Evolutionary conservation across 2,888 invertebrate species (phyloP), one percentile per base, ranked within the genome.

Genomic region (Caenorhabditis sp.): DNA sequence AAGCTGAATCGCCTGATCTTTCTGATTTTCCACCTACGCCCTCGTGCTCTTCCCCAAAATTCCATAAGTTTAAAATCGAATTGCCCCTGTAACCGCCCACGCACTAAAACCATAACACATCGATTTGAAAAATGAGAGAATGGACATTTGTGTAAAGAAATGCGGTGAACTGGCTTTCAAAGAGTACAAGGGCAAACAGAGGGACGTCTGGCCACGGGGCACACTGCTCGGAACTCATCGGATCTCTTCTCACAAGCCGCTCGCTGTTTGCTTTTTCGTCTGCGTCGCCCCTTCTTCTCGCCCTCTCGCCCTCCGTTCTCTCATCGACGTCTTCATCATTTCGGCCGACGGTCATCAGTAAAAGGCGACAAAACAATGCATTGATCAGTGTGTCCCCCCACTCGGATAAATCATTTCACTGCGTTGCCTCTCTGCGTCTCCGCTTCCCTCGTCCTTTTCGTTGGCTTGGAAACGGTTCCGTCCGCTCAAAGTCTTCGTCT

Each of bases 351-450:
- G n/a, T n/a, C n/a, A n/a, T n/a, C 15, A 39, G 30, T 27, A 43
- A 65, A 65, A 52, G 43, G 43, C 53, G 53, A 26, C 24, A 55
- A 52, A 35, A 65, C 65, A 65, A 65, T 65, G 65, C 53, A 55
- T 65, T 65, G 65, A 65, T 55, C 52, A 20, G 30, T 15, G 9
- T 53, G 43, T 8, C 15, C 41, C 3, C 55, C 26, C 46, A 15
- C 35, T 52, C n/a, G n/a, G n/a, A n/a, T n/a, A n/a, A n/a, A 45
- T 53, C 63, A 37, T 32, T 24, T 48, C 37, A 39, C 11, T 48
- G 27, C 52, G 37, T 32, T n/a, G 13, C 30, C 26, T 8, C 3
- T 39, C 55, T 41, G 26, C 41, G 55, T 56, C 55, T 56, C 15
- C 7, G 2, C 11, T 1, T 56, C 17, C 15, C 8, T 39, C 24